phyloP scores from a whole-genome alignment of 2,113 vertebrate genomes.

The Rutilus rutilus region DNA sequence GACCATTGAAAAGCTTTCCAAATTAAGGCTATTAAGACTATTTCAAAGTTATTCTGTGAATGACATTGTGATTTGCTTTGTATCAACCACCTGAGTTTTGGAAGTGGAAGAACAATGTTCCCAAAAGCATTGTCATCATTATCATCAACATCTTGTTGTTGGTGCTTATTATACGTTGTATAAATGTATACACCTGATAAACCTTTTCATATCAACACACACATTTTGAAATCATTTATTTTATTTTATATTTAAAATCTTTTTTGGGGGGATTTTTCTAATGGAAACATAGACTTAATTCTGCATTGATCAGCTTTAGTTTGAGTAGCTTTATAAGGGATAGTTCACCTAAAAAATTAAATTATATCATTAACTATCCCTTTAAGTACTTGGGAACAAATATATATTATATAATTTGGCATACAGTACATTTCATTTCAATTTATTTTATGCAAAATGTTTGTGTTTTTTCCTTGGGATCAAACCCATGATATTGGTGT shows the following conservation, averaged over 20 bases:
- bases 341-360: too few species aligned
- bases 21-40: conserved; percentile 2
- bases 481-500: background rate
- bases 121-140: background rate
- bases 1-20: background rate
- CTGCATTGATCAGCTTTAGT: background rate
- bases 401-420: too few species aligned
- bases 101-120: background rate
- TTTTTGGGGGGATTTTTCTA: too few species aligned
- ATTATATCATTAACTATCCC: background rate
- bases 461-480: background rate
- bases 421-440: background rate
- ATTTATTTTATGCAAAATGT: background rate
- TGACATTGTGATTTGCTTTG: background rate
- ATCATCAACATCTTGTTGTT: background rate
- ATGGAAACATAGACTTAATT: too few species aligned
- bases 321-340: too few species aligned
- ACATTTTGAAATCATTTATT: too few species aligned
- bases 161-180: background rate
- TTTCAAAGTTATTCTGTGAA: conserved; percentile 20
- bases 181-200: background rate
- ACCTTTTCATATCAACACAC: too few species aligned
- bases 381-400: background rate
- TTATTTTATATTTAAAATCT: too few species aligned
- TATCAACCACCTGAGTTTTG: background rate